phyloP scores from a whole-genome alignment of 2,888 invertebrate species.

The Nomada ferruginata region DNA sequence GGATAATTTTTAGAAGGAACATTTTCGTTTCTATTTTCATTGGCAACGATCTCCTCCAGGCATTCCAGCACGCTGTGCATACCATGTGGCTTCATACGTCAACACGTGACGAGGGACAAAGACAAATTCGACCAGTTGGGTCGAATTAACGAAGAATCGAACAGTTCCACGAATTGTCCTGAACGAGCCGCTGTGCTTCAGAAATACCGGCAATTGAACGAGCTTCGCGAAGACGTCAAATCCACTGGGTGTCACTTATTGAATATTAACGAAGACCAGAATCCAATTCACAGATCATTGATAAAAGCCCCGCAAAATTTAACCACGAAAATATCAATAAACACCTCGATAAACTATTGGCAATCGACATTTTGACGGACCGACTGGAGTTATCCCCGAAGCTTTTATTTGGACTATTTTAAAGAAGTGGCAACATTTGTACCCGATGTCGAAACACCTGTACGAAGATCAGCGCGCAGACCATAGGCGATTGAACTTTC shows the following conservation, averaged over 20 bases:
- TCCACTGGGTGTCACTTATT: slow-evolving; percentile 5
- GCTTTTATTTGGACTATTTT: not conserved
- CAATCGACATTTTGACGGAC: not conserved
- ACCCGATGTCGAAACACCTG: slow-evolving; percentile 54
- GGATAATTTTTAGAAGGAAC: too few relatives aligned
- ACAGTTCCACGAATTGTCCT: slow-evolving; percentile 32
- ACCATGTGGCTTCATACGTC: slow-evolving; percentile 3
- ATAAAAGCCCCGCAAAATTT: too few relatives aligned
- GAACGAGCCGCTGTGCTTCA: slow-evolving; percentile 28
- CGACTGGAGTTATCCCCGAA: not conserved
- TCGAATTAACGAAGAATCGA: slow-evolving; percentile 38
- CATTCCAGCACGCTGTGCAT: not conserved
- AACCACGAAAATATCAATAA: too few relatives aligned
- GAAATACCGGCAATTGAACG: slow-evolving; percentile 28
- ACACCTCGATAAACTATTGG: too few relatives aligned
- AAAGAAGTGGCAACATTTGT: not conserved
- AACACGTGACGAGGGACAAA: slow-evolving; percentile 24
- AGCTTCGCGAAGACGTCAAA: not conserved
- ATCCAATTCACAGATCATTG: too few relatives aligned
- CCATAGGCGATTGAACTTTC: slow-evolving; percentile 79
- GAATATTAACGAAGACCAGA: not conserved
- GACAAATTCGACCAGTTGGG: slow-evolving; percentile 37
- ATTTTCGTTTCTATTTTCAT: too few relatives aligned
- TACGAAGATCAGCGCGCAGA: slow-evolving; percentile 46
- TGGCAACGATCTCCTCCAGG: not conserved